phyloP scores from a whole-genome alignment of 1,140 invertebrate species.

The Thaumetopoea pityocampa region DNA sequence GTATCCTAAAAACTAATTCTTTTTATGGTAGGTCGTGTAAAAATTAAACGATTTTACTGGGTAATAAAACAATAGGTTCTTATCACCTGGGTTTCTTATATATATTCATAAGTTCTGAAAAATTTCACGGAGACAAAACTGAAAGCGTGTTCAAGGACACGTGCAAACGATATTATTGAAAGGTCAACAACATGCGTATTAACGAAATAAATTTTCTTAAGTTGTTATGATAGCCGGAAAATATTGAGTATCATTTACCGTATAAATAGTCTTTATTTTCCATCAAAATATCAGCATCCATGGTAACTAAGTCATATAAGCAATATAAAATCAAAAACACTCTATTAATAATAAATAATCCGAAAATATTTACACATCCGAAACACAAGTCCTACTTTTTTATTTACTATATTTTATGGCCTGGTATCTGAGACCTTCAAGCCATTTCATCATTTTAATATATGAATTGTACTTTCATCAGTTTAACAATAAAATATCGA shows the following conservation, averaged over 20 bases:
- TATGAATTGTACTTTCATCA: too few species aligned
- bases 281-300: conserved; percentile 61
- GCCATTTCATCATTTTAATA: too few species aligned
- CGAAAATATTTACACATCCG: conserved; percentile 1
- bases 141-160: conserved; percentile 27
- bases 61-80: too few species aligned
- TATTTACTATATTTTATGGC: too few species aligned
- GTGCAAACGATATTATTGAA: conserved; percentile 12
- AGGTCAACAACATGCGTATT: conserved; percentile 24
- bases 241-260: conserved; percentile 39
- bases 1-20: too few species aligned
- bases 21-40: too few species aligned
- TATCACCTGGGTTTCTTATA: too few species aligned
- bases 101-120: too few species aligned
- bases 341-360: conserved; percentile 6
- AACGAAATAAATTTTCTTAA: conserved; percentile 19
- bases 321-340: conserved; percentile 1
- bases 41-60: too few species aligned
- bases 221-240: conserved; percentile 38
- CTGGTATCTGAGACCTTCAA: too few species aligned
- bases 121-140: conserved; percentile 15
- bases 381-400: too few species aligned
- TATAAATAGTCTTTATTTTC: conserved; percentile 53
- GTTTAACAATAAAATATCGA: too few species aligned
- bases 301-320: conserved; percentile 23